phyloP scores from a whole-genome alignment of 2,797 vertebrate species.

The Enteromius mattozi region DNA sequence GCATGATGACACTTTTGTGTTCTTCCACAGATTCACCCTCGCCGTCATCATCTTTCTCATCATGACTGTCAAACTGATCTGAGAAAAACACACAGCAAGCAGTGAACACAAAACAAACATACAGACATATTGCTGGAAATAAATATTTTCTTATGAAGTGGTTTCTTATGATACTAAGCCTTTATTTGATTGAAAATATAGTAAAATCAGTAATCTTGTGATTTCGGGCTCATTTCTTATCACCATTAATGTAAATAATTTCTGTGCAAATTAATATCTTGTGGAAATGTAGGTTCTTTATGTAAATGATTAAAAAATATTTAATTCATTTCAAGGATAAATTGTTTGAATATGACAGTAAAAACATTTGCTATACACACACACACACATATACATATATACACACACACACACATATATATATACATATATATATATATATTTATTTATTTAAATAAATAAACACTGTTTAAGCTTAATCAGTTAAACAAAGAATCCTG shows the following conservation, averaged over 20 bases:
- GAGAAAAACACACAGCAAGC: constrained; percentile 39
- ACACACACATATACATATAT: too few relatives aligned
- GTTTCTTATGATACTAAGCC: background rate
- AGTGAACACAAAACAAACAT: background rate
- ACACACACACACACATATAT: too few relatives aligned
- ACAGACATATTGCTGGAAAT: background rate
- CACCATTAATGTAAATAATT: background rate
- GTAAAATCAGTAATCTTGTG: background rate
- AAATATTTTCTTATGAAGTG: background rate
- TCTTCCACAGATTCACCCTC: constrained; percentile 97
- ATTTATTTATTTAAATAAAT: background rate
- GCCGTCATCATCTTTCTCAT: constrained; percentile 92
- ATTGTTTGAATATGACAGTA: background rate
- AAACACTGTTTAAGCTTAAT: background rate
- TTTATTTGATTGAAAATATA: background rate
- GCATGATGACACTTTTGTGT: constrained; percentile 99
- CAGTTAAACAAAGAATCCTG: background rate
- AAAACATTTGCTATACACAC: background rate
- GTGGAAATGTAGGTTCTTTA: background rate
- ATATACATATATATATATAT: too few relatives aligned
- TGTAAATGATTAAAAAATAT: background rate
- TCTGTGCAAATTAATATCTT: background rate
- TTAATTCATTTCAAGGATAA: background rate
- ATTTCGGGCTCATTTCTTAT: background rate
- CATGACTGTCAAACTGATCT: constrained; percentile 94